These are phyloP conservation scores for Neosilurus mollespiculum DNA, from an alignment of 2,797 vertebrate genomes.

Conservation along the genomic window DNA sequence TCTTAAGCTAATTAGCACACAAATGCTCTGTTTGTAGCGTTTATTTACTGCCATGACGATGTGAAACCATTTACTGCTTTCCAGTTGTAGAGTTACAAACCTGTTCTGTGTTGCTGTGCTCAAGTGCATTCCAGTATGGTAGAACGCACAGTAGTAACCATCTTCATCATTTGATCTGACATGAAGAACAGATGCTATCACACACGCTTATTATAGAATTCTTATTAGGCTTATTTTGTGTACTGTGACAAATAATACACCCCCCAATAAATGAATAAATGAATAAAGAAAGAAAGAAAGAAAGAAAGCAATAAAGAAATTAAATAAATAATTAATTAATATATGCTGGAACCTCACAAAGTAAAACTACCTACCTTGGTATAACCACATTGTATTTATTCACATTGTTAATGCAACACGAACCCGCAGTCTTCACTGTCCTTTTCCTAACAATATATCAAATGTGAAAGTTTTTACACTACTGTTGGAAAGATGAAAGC, in stretches of 20 bases:
- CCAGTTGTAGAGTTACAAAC: background rate
- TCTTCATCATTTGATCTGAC: background rate
- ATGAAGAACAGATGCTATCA: background rate
- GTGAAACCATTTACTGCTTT: background rate
- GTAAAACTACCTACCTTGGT: background rate
- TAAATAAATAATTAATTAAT: no score
- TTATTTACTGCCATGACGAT: background rate
- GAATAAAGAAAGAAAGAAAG: no score
- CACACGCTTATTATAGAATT: background rate
- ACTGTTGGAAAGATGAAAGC: constrained; percentile 37
- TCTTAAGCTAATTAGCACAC: background rate
- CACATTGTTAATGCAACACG: background rate
- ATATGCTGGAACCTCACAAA: background rate
- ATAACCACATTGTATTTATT: background rate
- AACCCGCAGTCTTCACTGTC: constrained; percentile 27
- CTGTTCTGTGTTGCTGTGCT: background rate
- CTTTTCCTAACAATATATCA: constrained; percentile 30
- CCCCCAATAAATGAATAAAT: no score
- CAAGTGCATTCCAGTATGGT: no score
- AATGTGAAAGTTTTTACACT: constrained; percentile 42
- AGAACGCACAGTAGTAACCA: background rate
- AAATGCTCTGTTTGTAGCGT: background rate
- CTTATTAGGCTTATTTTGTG: background rate
- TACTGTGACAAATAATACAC: background rate
- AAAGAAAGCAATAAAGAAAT: no score